Evolutionary conservation across 2,113 vertebrate genomes (phyloP), one percentile per base, ranked within the genome.

Genomic region (western clawed frog (Xenopus tropicalis)): DNA sequence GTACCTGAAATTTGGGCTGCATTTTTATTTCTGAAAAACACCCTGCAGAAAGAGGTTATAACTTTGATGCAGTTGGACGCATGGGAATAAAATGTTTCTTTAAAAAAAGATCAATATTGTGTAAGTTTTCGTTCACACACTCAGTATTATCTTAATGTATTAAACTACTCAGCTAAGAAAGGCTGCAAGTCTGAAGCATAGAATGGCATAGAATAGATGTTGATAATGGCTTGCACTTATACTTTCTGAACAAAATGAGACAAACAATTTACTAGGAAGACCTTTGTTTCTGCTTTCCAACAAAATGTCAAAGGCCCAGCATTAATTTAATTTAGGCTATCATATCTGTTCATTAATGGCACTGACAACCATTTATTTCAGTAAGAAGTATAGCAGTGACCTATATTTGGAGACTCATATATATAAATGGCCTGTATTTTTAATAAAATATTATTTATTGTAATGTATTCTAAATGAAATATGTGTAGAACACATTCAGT

Each of bases 31-130:
- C 1, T 9, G 2, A 8, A 37, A 37, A 7, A 37, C 2, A 9
- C 29, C 6, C 6, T 37, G 29, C 29, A 37, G 29, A 37, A 37
- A n/a, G n/a, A n/a, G n/a, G n/a, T n/a, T n/a, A n/a, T n/a, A n/a
- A n/a, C n/a, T n/a, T n/a, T n/a, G n/a, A n/a, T n/a, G n/a, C n/a
- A n/a, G n/a, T n/a, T n/a, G n/a, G n/a, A n/a, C n/a, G n/a, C n/a
- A n/a, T n/a, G n/a, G n/a, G n/a, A n/a, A n/a, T n/a, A n/a, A n/a
- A n/a, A n/a, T n/a, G n/a, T n/a, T n/a, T n/a, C n/a, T n/a, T n/a
- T n/a, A n/a, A 37, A 37, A 37, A 37, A 74, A 74, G 64, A 74
- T 74, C 72, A 74, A 74, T 74, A 74, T 43, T 56, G 67, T 21
- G 64, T 58, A 59, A 21, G 72, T 74, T 74, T 67, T 17, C 59